Conservation (phyloP, 2,888 invertebrate genomes). For the Amphimallon solstitiale region DNA sequence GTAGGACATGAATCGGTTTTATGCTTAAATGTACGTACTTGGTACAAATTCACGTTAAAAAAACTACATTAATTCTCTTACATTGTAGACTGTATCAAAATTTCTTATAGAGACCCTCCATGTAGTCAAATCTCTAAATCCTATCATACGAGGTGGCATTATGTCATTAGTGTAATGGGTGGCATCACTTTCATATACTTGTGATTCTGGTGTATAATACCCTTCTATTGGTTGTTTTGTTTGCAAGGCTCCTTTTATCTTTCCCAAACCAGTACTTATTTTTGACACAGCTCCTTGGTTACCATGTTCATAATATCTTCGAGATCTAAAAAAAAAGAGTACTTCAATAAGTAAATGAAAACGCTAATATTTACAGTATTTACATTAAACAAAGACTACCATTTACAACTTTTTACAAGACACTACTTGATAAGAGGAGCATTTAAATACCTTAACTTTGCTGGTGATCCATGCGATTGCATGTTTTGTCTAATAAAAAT, state of each 20-base stretch:
- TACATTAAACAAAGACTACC: no score
- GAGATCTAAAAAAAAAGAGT: constrained; percentile 48
- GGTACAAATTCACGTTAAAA: no score
- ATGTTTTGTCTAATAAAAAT: constrained; percentile 43
- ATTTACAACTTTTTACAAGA: no score
- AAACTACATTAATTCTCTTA: constrained; percentile 59
- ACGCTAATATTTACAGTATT: no score
- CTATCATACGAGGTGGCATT: constrained; percentile 44
- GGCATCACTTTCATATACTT: constrained; percentile 54
- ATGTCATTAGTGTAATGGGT: constrained; percentile 55
- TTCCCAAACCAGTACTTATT: constrained; percentile 69
- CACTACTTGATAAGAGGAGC: not conserved
- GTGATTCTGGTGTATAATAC: constrained; percentile 55
- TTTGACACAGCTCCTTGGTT: constrained; percentile 61
- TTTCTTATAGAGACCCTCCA: constrained; percentile 71
- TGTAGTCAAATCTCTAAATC: constrained; percentile 70
- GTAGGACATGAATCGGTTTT: no score
- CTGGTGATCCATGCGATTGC: constrained; percentile 53
- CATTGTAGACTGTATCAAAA: not conserved
- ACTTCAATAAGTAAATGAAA: no score
- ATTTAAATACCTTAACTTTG: constrained; percentile 52
- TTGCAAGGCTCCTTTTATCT: constrained; percentile 71
- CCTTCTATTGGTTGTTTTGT: constrained; percentile 66
- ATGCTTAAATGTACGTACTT: no score
- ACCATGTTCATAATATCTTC: constrained; percentile 53